Evolutionary conservation across 2,113 vertebrate genomes (phyloP).

Genomic region (Petromus typicus): DNA sequence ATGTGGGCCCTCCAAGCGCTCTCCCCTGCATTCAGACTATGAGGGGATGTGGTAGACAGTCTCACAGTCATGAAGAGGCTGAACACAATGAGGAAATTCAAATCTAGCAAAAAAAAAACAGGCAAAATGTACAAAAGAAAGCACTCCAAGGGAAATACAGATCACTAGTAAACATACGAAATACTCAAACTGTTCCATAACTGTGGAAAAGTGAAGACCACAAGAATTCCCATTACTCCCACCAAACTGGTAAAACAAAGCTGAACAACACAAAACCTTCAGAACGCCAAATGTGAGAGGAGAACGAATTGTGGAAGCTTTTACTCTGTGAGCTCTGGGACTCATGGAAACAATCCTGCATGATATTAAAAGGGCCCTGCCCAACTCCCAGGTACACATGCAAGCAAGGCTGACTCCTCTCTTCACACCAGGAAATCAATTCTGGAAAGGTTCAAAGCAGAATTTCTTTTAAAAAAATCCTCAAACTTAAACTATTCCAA

Average conservation of each 20-base stretch:
- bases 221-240: background rate
- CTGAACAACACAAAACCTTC: background rate
- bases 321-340: background rate
- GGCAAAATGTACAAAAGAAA: background rate
- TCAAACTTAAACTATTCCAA: slow-evolving; percentile 51
- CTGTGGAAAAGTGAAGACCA: background rate
- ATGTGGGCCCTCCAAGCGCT: background rate
- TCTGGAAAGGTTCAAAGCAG: slow-evolving; percentile 27
- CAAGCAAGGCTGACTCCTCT: background rate
- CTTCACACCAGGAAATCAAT: background rate
- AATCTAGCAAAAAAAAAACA: background rate
- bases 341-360: background rate
- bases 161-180: background rate
- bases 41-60: background rate
- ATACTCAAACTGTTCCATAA: background rate
- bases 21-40: background rate
- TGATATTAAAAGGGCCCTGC: background rate
- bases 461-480: background rate
- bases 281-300: background rate
- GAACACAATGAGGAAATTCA: background rate
- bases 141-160: background rate
- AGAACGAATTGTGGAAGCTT: background rate
- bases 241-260: background rate
- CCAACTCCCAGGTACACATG: background rate
- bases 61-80: background rate